These are phyloP conservation scores for Orchesella cincta DNA, from an alignment of 1,140 invertebrate genomes.

Conservation along the genomic window DNA sequence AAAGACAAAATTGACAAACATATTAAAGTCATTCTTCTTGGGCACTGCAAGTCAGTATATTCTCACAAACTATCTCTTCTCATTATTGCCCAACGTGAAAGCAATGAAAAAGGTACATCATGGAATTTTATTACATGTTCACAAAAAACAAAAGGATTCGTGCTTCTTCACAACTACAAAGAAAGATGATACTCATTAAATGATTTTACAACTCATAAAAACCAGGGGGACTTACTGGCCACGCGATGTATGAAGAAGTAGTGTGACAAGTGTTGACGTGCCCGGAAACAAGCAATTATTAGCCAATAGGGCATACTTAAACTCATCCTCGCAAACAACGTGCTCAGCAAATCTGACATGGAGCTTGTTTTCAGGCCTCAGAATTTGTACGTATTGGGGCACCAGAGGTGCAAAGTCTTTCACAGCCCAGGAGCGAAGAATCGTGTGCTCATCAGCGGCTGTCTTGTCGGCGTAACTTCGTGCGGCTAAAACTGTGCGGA, in stretches of 20 bases:
- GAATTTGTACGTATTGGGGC: constrained; percentile 59
- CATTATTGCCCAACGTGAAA: too few species aligned
- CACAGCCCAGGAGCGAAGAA: constrained; percentile 95
- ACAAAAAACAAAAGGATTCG: too few species aligned
- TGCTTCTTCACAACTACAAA: too few species aligned
- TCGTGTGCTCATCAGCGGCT: constrained; percentile 94
- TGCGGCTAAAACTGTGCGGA: constrained; percentile 77
- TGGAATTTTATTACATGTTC: too few species aligned
- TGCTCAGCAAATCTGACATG: constrained; percentile 98
- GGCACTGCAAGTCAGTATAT: too few species aligned
- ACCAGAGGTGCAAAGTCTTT: constrained; percentile 96
- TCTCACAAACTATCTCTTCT: too few species aligned
- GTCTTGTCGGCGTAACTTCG: constrained; percentile 96
- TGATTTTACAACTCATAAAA: too few species aligned
- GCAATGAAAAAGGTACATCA: background rate
- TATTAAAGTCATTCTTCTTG: too few species aligned
- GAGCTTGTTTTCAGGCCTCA: constrained; percentile 87
- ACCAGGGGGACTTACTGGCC: constrained; percentile 89
- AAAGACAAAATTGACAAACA: too few species aligned
- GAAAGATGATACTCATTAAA: too few species aligned
- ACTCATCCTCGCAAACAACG: constrained; percentile 96
- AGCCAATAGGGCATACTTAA: constrained; percentile 93
- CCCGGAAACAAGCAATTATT: constrained; percentile 98
- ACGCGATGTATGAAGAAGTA: constrained; percentile 90
- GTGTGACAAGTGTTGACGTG: constrained; percentile 91